These are phyloP conservation scores for Zygaena filipendulae DNA, from an alignment of 2,888 invertebrate genomes.

Conservation along the genomic window DNA sequence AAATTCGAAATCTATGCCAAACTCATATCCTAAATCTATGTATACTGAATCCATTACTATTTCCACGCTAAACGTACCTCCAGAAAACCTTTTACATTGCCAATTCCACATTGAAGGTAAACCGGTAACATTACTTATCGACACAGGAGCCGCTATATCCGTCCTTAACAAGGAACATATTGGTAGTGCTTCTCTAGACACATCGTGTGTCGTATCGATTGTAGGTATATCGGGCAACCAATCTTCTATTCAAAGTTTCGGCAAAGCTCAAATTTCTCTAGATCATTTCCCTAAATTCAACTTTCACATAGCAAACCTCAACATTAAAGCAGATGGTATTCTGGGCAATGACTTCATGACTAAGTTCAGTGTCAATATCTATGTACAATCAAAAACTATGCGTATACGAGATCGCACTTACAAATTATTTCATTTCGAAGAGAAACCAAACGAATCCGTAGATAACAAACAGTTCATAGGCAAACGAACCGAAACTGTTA, in stretches of 20 bases:
- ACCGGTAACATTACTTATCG: constrained; percentile 17
- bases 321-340: constrained; percentile 20
- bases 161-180: constrained; percentile 17
- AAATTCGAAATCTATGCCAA: background rate
- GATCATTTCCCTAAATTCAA: constrained; percentile 19
- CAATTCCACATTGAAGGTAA: constrained; percentile 18
- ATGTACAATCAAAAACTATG: constrained; percentile 23
- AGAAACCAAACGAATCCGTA: constrained; percentile 5
- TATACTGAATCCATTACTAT: constrained; percentile 10
- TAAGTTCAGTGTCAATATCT: constrained; percentile 20
- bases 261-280: constrained; percentile 18
- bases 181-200: constrained; percentile 12
- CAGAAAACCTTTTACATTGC: constrained; percentile 20
- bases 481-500: constrained; percentile 19
- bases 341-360: constrained; percentile 23
- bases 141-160: constrained; percentile 22
- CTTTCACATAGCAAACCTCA: constrained; percentile 20
- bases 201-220: constrained; percentile 18
- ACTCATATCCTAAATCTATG: background rate
- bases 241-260: constrained; percentile 16
- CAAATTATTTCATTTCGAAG: constrained; percentile 14
- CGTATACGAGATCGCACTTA: constrained; percentile 17
- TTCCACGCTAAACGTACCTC: constrained; percentile 20
- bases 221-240: constrained; percentile 19
- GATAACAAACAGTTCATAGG: constrained; percentile 12